phyloP scores from a whole-genome alignment of 2,113 vertebrate species.

The Pterophyllum scalare region DNA sequence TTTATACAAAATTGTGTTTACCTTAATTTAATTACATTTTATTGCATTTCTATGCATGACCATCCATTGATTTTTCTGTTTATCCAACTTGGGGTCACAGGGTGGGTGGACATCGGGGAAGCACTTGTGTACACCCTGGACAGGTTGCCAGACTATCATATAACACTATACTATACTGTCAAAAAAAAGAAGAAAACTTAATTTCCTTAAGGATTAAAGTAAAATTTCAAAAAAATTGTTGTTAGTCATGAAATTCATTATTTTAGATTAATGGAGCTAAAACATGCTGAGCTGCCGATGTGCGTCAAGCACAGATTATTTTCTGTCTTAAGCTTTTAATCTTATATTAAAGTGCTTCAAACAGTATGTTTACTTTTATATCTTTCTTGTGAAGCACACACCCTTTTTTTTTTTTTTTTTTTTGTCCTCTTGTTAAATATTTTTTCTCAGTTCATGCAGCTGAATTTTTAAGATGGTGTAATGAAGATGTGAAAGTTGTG shows the following conservation, averaged over 20 bases:
- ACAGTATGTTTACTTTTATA: neutral
- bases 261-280: too few species aligned
- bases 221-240: too few species aligned
- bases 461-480: constrained; percentile 39
- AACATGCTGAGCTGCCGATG: too few species aligned
- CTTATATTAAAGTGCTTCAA: too few species aligned
- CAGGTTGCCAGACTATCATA: neutral
- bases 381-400: neutral
- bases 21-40: neutral
- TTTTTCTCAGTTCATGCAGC: neutral
- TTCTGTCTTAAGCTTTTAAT: too few species aligned
- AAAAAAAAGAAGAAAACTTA: neutral
- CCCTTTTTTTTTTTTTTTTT: neutral
- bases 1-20: neutral
- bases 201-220: neutral
- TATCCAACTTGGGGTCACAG: neutral
- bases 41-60: neutral
- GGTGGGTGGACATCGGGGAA: neutral
- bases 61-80: neutral
- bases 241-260: too few species aligned
- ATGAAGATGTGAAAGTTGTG: constrained; percentile 55
- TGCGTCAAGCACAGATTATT: too few species aligned
- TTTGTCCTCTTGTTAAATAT: neutral
- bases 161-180: neutral
- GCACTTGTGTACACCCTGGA: neutral